Base-by-base conservation (phyloP, 2,888 invertebrate species). In the Lithophane ornitopus region DNA sequence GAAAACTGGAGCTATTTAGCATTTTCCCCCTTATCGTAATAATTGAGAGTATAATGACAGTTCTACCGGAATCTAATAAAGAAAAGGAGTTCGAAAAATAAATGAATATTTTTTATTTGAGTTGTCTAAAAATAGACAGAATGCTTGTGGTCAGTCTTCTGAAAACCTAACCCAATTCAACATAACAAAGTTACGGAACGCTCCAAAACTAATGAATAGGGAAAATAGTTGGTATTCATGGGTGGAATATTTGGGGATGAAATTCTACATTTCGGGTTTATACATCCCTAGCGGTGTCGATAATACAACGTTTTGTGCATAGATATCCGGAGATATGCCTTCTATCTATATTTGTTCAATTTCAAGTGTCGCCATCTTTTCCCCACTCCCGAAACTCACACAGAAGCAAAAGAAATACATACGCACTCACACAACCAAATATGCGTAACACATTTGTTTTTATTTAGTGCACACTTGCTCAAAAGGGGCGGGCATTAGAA, bases 191-290 rank as follows among this genome's bases (percentile, higher is more conserved):
- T 72, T 63, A 54, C 19, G 54, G 85, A 89, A 89, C 86, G 86
- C 84, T 75, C 81, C 82, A 71, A 87, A 88, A 87, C 82, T 86
- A 89, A 89, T 84, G 87, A 79, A 82, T 85, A 79, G 78, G 91
- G 87, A 91, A 92, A 93, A 91, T 92, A 88, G 87, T 81, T 86
- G 86, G 89, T 88, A 91, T 89, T 90, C 74, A 80, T 76, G 69
- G 28, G 34, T 46, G 11, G 56, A 76, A 76, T 70, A 78, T 76
- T 65, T 69, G 34, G 67, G 68, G 46, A n/a, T 54, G 44, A 68
- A 75, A 76, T 74, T 79, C 70, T 41, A 62, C 59, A 49, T 70
- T 74, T 70, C 16, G 49, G 66, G 39, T 65, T 67, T 76, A n/a
- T 63, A 63, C 28, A 59, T 61, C 26, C 54, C 46, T 70, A 62